Evolutionary conservation across 2,113 vertebrate genomes (phyloP).

Genomic region (Saguinus imperator): DNA sequence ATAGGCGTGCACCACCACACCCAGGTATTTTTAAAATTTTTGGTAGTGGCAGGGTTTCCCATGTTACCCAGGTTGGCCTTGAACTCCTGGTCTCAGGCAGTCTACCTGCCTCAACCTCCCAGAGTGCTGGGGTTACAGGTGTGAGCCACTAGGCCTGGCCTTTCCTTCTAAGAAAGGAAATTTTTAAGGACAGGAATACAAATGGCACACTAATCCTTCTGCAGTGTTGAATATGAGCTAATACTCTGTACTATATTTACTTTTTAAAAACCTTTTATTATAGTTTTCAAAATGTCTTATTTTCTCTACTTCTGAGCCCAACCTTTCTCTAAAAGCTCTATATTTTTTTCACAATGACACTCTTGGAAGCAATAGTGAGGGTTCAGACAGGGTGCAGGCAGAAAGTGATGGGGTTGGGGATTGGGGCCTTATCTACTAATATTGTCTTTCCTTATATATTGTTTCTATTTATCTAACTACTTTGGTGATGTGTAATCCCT

Average conservation of each 20-base stretch:
- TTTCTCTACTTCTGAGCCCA: slow-evolving; percentile 34
- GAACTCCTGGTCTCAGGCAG: no score
- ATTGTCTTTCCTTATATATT: neutral
- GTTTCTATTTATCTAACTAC: neutral
- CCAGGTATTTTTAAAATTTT: no score
- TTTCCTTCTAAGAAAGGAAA: neutral
- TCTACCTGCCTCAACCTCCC: no score
- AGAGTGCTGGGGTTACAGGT: no score
- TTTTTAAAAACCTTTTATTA: neutral
- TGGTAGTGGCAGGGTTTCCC: no score
- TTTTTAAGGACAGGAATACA: neutral
- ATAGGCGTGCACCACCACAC: no score
- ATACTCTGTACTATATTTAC: neutral
- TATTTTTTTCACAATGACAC: slow-evolving; percentile 35
- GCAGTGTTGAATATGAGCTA: neutral
- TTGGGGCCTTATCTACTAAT: neutral
- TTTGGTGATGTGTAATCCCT: neutral
- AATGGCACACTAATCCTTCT: neutral
- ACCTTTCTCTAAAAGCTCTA: slow-evolving; percentile 17
- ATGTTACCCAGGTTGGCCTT: no score
- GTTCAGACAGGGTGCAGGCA: slow-evolving; percentile 39
- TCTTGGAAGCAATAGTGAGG: slow-evolving; percentile 1
- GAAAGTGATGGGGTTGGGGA: neutral
- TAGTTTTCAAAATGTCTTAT: slow-evolving; percentile 21
- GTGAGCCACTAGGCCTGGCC: no score